These are phyloP conservation scores for Pseudochaenichthys georgianus DNA, from an alignment of 2,797 vertebrate genomes.

Conservation along the genomic window DNA sequence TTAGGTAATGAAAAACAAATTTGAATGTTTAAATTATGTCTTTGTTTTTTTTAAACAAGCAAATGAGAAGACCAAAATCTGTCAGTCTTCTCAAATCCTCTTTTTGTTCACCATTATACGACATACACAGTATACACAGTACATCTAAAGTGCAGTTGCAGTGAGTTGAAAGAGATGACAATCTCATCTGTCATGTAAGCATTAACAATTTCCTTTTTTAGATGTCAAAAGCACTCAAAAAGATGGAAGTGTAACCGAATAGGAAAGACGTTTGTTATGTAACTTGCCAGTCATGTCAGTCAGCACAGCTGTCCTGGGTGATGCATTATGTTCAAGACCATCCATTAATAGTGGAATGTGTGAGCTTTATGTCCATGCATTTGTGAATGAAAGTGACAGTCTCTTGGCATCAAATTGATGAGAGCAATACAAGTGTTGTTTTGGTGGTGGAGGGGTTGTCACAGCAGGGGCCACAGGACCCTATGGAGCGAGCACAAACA, in stretches of 20 bases:
- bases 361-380: constrained; percentile 1
- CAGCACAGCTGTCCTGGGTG: constrained; percentile 21
- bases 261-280: constrained; percentile 28
- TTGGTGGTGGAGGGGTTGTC: constrained; percentile 67
- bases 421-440: constrained; percentile 30
- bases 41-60: background rate
- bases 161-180: constrained; percentile 2
- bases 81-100: background rate
- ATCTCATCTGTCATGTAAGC: background rate
- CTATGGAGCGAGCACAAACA: constrained; percentile 58
- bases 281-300: constrained; percentile 33
- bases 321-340: constrained; percentile 7
- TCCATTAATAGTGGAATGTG: background rate
- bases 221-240: constrained; percentile 8
- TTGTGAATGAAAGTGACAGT: constrained; percentile 59
- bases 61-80: background rate
- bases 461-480: constrained; percentile 74
- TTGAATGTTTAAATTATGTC: background rate
- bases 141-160: too few species aligned
- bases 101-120: background rate
- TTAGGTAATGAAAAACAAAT: constrained; percentile 2
- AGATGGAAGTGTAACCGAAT: constrained; percentile 30
- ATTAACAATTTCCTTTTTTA: constrained; percentile 7
- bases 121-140: background rate
- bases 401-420: constrained; percentile 31